Evolutionary conservation across 2,797 vertebrate species (phyloP).

Genomic region (Eospalax fontanierii): DNA sequence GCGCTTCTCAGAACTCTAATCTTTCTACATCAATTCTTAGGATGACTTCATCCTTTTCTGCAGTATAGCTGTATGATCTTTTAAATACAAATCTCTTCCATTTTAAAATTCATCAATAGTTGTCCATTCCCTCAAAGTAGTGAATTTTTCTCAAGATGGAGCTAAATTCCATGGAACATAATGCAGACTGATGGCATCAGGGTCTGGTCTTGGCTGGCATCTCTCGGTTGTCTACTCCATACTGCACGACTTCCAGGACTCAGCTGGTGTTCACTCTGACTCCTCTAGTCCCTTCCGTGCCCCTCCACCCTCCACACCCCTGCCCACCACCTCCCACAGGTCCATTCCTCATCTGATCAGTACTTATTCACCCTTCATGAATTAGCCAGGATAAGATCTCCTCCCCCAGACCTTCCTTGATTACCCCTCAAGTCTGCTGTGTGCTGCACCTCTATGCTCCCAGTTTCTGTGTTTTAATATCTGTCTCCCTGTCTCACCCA

Average conservation of each 20-base stretch:
- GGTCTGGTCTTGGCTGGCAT: not conserved
- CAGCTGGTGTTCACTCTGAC: not conserved
- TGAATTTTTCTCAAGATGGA: not conserved
- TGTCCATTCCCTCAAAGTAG: not conserved
- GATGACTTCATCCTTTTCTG: not conserved
- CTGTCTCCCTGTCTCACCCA: not conserved
- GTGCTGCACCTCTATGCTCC: not conserved
- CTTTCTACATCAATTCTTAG: not conserved
- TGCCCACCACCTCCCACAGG: not conserved
- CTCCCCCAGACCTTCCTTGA: not conserved
- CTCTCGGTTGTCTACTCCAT: not conserved
- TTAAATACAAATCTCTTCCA: not conserved
- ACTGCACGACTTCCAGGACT: not conserved
- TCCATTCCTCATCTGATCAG: not conserved
- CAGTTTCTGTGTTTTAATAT: not conserved
- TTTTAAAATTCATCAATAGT: not conserved
- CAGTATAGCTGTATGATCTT: not conserved
- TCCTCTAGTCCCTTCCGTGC: not conserved
- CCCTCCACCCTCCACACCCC: not conserved
- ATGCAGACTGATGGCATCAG: fast-evolving
- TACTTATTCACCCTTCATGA: not conserved
- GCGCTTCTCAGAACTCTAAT: not conserved
- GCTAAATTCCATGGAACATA: not conserved
- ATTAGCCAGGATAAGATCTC: not conserved
- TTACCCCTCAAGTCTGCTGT: not conserved